Percentiles rank a stretch among this genome's conserved stretches.
Conservation (phyloP, 2,888 invertebrate genomes). For the Cantharis rustica region DNA sequence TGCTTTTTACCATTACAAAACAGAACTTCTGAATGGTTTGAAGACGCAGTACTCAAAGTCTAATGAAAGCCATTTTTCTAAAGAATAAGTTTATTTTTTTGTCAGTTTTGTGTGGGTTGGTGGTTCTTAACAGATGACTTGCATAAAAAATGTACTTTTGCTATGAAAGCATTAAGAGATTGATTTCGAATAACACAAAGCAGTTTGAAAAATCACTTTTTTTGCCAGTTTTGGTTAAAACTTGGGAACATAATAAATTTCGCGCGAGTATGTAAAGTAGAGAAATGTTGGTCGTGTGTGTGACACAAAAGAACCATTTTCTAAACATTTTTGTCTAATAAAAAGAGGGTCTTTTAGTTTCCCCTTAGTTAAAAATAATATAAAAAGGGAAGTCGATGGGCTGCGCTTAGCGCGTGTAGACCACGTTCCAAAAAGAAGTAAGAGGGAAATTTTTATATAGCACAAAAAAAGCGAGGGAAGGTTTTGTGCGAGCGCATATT, state of each 20-base stretch:
- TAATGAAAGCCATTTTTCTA: conserved; percentile 24
- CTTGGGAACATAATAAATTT: background rate
- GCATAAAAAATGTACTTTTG: conserved; percentile 32
- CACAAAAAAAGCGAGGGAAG: conserved; percentile 32
- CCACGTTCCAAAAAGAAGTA: conserved; percentile 36
- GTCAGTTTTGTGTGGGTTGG: conserved; percentile 18
- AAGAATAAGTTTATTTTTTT: conserved; percentile 15
- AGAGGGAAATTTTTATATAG: conserved; percentile 30
- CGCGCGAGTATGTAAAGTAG: background rate
- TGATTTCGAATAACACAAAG: background rate
- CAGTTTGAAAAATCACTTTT: background rate
- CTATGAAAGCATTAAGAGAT: background rate
- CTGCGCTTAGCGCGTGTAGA: conserved; percentile 38
- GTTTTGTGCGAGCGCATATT: conserved; percentile 35
- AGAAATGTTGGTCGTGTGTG: conserved; percentile 14
- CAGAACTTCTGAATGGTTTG: conserved; percentile 12
- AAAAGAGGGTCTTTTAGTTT: conserved; percentile 33
- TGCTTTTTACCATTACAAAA: conserved; percentile 25
- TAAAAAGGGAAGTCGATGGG: conserved; percentile 39
- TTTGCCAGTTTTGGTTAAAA: background rate
- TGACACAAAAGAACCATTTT: conserved; percentile 35
- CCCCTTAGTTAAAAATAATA: conserved; percentile 39
- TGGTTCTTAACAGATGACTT: conserved; percentile 31
- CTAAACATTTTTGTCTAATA: conserved; percentile 32
- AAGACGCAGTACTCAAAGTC: conserved; percentile 20